Evolutionary conservation across 1,140 invertebrate species (phyloP).

Genomic region (Lordiphosa collinella): DNA sequence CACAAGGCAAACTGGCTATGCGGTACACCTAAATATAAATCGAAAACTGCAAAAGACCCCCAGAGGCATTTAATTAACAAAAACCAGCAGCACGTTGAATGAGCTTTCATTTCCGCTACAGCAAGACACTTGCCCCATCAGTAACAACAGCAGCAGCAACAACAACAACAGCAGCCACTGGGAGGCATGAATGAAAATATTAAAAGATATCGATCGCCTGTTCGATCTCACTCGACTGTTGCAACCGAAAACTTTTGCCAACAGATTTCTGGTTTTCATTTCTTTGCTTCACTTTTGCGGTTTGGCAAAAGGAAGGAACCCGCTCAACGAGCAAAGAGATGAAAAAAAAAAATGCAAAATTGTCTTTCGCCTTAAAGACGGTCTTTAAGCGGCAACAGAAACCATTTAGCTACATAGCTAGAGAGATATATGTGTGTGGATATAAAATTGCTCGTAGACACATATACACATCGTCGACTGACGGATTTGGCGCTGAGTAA

Average conservation of each 20-base stretch:
- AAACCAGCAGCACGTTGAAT: slow-evolving; percentile 20
- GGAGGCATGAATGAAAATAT: slow-evolving; percentile 52
- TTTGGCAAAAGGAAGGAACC: slow-evolving; percentile 17
- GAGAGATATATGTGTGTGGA: slow-evolving; percentile 3
- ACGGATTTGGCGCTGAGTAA: slow-evolving; percentile 69
- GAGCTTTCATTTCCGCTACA: slow-evolving; percentile 65
- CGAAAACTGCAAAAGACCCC: slow-evolving; percentile 6
- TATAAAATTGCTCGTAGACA: slow-evolving; percentile 23
- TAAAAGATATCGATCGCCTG: slow-evolving; percentile 67
- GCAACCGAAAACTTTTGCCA: slow-evolving; percentile 35
- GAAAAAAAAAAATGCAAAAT: slow-evolving; percentile 33
- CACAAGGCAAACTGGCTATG: not conserved
- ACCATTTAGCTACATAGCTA: slow-evolving; percentile 23
- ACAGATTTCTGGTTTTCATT: slow-evolving; percentile 41
- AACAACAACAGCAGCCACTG: slow-evolving; percentile 13
- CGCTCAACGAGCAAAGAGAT: slow-evolving; percentile 42
- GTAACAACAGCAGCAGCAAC: slow-evolving; percentile 4
- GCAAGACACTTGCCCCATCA: slow-evolving; percentile 43
- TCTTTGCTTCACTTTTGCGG: slow-evolving; percentile 7
- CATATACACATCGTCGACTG: slow-evolving; percentile 41
- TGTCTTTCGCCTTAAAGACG: slow-evolving; percentile 22
- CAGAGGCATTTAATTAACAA: slow-evolving; percentile 41
- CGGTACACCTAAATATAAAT: not conserved
- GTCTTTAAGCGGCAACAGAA: slow-evolving; percentile 31
- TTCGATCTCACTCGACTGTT: slow-evolving; percentile 32